Percentiles rank a stretch among this genome's conserved stretches.
Conservation (phyloP, 2,797 vertebrate species). For the Rhodeus uyekii region DNA sequence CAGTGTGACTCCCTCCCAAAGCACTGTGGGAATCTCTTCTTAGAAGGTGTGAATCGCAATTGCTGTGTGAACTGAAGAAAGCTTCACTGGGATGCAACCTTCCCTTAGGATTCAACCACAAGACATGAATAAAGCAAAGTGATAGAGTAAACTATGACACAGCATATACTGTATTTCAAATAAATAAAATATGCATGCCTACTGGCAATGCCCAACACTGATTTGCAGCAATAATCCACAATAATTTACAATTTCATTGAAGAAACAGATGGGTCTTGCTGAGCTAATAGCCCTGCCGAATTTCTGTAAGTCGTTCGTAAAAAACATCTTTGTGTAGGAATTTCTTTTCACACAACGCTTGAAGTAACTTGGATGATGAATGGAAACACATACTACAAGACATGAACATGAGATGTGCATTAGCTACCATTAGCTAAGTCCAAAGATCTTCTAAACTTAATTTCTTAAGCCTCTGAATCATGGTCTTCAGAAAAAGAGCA, state of each 20-base stretch:
- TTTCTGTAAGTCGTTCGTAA: background rate
- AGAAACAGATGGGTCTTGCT: background rate
- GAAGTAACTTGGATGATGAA: background rate
- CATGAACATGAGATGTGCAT: slow-evolving; percentile 21
- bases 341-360: background rate
- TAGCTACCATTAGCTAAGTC: background rate
- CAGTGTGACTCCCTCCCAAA: background rate
- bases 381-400: background rate
- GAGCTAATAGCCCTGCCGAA: background rate
- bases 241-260: background rate
- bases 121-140: background rate
- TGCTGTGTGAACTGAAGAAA: slow-evolving; percentile 29
- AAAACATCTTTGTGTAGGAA: background rate
- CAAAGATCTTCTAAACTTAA: background rate
- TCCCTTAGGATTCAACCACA: slow-evolving; percentile 16
- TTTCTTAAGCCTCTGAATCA: background rate
- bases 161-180: background rate
- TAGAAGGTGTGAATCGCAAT: slow-evolving; percentile 16
- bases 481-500: background rate
- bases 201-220: background rate
- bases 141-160: background rate
- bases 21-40: slow-evolving; percentile 21
- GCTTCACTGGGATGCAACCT: background rate
- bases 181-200: background rate
- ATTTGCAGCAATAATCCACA: background rate